phyloP scores from a whole-genome alignment of 2,113 vertebrate species.

The Tympanuchus pallidicinctus region DNA sequence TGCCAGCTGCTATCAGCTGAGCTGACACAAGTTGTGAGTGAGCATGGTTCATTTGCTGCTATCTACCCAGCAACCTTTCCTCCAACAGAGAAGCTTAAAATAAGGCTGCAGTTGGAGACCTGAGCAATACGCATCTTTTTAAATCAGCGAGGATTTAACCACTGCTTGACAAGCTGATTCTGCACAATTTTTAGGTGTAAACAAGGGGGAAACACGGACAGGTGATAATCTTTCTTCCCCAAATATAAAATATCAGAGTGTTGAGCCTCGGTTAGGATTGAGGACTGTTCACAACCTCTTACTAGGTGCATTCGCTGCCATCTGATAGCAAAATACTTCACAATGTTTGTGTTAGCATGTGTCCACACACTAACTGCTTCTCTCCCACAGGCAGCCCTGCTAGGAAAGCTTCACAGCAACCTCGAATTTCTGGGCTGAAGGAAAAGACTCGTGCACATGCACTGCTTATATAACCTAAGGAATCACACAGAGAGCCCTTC shows the following conservation, averaged over 20 bases:
- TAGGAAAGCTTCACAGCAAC: neutral
- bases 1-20: neutral
- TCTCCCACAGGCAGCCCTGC: neutral
- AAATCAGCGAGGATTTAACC: neutral
- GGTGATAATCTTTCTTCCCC: neutral
- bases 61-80: neutral
- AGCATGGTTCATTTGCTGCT: neutral
- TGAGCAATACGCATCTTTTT: neutral
- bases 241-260: neutral
- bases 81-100: neutral
- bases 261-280: neutral
- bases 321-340: neutral
- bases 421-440: neutral
- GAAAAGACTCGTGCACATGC: neutral
- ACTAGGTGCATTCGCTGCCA: neutral
- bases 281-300: neutral
- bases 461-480: slow-evolving; percentile 20
- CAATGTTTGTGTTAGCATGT: rapidly evolving
- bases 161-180: neutral
- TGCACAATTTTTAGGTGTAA: neutral
- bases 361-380: neutral
- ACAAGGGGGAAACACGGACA: neutral
- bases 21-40: neutral
- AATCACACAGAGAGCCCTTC: slow-evolving; percentile 45
- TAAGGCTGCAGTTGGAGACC: neutral